A percentile compares a stretch with the other conserved stretches of the same genome.
phyloP scores from a whole-genome alignment of 2,888 invertebrate species.

The Nomada fabriciana region DNA sequence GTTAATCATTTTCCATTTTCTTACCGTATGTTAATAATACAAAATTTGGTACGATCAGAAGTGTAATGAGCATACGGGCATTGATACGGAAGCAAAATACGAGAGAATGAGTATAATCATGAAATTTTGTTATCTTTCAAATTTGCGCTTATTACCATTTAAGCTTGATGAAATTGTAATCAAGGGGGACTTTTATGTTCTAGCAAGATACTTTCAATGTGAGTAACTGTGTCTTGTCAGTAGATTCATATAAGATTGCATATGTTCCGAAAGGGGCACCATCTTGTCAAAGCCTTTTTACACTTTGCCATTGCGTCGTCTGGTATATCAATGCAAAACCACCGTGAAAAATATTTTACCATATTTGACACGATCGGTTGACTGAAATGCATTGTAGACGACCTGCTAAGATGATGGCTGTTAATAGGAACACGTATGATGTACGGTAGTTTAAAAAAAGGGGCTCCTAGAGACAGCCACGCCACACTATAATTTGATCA shows the following conservation, averaged over 20 bases:
- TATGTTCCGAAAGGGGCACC: slow-evolving; percentile 57
- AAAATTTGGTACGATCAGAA: neutral
- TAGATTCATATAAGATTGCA: slow-evolving; percentile 41
- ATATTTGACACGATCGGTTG: slow-evolving; percentile 6
- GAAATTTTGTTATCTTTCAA: neutral
- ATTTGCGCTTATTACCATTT: slow-evolving; percentile 29
- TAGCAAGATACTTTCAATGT: slow-evolving; percentile 50
- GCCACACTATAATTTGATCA: slow-evolving; percentile 58
- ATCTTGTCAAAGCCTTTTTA: slow-evolving; percentile 58
- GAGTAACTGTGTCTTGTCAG: slow-evolving; percentile 37
- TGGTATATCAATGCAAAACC: neutral
- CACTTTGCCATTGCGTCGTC: slow-evolving; percentile 36
- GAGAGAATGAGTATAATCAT: neutral
- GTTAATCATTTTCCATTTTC: neutral
- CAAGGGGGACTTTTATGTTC: slow-evolving; percentile 31
- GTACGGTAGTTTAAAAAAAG: slow-evolving; percentile 45
- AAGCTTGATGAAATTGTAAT: slow-evolving; percentile 49
- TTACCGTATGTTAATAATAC: neutral
- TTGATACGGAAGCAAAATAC: neutral
- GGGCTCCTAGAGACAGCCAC: slow-evolving; percentile 48
- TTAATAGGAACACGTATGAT: slow-evolving; percentile 39
- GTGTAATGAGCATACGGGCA: neutral
- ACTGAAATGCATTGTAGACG: slow-evolving; percentile 2
- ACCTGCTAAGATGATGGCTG: slow-evolving; percentile 15
- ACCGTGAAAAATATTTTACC: slow-evolving; percentile 4